Evolutionary conservation across 2,797 vertebrate species (phyloP).

Genomic region (Naso thynnoides): DNA sequence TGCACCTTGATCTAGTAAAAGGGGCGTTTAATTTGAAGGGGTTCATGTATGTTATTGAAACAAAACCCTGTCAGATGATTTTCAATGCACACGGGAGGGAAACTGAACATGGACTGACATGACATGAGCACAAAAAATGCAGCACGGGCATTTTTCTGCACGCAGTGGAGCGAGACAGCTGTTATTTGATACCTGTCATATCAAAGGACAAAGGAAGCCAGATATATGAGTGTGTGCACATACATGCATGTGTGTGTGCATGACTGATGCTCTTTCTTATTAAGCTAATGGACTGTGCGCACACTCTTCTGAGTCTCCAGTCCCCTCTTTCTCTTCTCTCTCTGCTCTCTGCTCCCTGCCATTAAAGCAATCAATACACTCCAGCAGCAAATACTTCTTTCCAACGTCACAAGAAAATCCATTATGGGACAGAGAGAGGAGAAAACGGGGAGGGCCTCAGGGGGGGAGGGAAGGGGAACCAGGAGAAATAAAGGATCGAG

Average conservation of each 20-base stretch:
- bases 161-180: constrained; percentile 59
- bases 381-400: constrained; percentile 79
- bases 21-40: constrained; percentile 27
- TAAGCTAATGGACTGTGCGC: constrained; percentile 85
- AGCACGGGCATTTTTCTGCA: constrained; percentile 51
- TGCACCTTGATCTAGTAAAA: constrained; percentile 23
- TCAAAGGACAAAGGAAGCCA: constrained; percentile 69
- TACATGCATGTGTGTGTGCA: constrained; percentile 36
- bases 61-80: constrained; percentile 58
- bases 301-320: constrained; percentile 68
- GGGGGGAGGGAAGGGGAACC: constrained; percentile 7
- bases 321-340: constrained; percentile 62
- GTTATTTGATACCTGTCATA: constrained; percentile 79
- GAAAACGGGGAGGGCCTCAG: constrained; percentile 40
- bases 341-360: constrained; percentile 73
- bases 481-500: constrained; percentile 64
- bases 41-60: constrained; percentile 39
- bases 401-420: constrained; percentile 83
- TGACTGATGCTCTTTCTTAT: constrained; percentile 76
- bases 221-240: constrained; percentile 50
- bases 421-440: constrained; percentile 74
- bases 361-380: constrained; percentile 86
- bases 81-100: constrained; percentile 55
- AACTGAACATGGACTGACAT: constrained; percentile 57
- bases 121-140: constrained; percentile 55